Conservation (phyloP, 1,140 invertebrate genomes). For the Pteromalus puparum region DNA sequence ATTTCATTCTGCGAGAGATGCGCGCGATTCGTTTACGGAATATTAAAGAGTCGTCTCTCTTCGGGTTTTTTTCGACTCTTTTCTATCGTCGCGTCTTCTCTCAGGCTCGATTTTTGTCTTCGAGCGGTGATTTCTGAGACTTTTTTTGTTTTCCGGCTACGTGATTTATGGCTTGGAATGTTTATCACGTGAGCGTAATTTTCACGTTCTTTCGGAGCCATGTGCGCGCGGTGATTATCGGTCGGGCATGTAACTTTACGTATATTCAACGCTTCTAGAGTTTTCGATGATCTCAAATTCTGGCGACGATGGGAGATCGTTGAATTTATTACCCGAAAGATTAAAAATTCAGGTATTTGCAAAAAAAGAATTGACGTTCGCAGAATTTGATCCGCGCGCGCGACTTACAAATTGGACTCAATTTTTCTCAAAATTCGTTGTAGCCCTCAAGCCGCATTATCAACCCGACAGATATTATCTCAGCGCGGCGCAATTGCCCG, state of each 20-base stretch:
- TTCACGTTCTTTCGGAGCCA: background rate
- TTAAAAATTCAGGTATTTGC: no score
- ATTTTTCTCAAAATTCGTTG: no score
- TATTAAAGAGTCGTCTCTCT: background rate
- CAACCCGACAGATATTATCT: no score
- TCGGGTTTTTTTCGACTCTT: background rate
- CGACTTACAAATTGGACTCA: no score
- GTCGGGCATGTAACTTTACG: background rate
- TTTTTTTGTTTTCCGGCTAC: constrained; percentile 29
- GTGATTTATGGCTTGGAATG: constrained; percentile 31
- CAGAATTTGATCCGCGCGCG: no score
- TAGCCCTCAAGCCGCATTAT: no score
- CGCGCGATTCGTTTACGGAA: constrained; percentile 35
- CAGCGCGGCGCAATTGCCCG: no score
- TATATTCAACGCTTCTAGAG: no score
- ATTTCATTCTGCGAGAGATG: constrained; percentile 7
- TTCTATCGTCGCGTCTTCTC: background rate
- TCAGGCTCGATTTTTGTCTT: background rate
- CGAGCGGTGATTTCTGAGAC: constrained; percentile 15
- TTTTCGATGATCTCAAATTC: no score
- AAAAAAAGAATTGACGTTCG: no score
- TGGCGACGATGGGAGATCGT: no score
- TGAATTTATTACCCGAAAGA: no score
- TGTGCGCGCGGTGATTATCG: background rate
- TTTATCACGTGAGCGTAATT: background rate